Base-by-base conservation (phyloP, 2,888 invertebrate species). In the Alloscopus bannaensis region DNA sequence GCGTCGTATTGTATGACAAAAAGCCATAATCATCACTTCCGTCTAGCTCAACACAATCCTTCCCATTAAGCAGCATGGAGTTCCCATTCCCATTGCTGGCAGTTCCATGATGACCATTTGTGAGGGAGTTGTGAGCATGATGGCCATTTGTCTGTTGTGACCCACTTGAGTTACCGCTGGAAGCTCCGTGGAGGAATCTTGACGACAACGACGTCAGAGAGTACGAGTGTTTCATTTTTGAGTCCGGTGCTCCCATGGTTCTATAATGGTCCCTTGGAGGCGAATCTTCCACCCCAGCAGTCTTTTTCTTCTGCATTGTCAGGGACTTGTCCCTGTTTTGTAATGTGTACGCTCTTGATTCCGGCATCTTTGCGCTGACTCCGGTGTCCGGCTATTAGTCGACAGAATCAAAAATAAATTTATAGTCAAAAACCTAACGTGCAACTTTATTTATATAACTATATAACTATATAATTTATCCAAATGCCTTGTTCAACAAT, bases 151-250 rank as follows among this genome's bases (percentile, higher is more conserved):
- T 75, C 55, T 66, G 75, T 66, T 75, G 75, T 55, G 18, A 50
- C 50, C 6, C 59, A 42, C 45, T 68, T 11, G 62, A 22, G 64
- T 50, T 55, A 20, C 72, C 36, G 18, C 72, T 52, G 26, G 70
- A 76, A 29, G 57, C 66, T 66, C 79, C 79, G 50, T 80, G 76
- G 59, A 84, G 81, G 71, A 84, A 84, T 64, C 84, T 69, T 2
- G 82, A 76, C 22, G 84, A 84, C 24, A 84, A 73, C 28, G 84
- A 84, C 45, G 84, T 84, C 62, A 84, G 77, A 57, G 83, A 83
- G 73, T 84, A 84, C 62, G 84, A 84, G 68, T 84, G 84, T 65
- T 84, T 84, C 66, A 84, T 55, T 68, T 84, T 84, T 11, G 84
- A 84, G 52, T 84, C 84, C n/a, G n/a, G n/a, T n/a, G n/a, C n/a